These are phyloP conservation scores for Tetragonula carbonaria DNA, from an alignment of 2,888 invertebrate genomes.

Conservation along the genomic window DNA sequence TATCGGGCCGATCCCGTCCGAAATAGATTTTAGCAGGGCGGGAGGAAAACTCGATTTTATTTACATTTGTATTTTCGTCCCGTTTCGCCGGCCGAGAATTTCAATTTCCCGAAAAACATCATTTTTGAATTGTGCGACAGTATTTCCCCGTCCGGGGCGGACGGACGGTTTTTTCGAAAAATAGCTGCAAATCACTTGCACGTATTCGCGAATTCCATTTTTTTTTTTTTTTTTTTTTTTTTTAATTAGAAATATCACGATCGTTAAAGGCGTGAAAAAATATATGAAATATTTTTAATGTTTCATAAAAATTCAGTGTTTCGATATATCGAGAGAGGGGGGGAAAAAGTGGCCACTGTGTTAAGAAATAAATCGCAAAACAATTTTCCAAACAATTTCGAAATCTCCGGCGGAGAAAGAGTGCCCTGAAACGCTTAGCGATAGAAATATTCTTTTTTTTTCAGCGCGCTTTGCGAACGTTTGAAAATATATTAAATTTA, in stretches of 20 bases:
- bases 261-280: neutral
- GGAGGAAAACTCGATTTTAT: constrained; percentile 36
- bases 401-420: neutral
- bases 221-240: no score
- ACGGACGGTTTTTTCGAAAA: constrained; percentile 19
- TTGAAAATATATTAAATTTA: neutral
- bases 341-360: neutral
- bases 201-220: neutral
- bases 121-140: constrained; percentile 39
- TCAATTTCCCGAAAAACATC: constrained; percentile 42
- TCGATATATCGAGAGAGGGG: no score
- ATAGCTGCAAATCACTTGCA: constrained; percentile 20
- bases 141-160: constrained; percentile 35
- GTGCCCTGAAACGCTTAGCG: neutral
- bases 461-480: neutral
- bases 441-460: neutral
- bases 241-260: constrained; percentile 25
- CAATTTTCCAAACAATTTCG: neutral
- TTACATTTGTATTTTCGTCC: constrained; percentile 45
- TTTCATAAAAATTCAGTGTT: neutral
- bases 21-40: constrained; percentile 47
- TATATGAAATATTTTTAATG: neutral
- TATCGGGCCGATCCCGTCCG: constrained; percentile 35
- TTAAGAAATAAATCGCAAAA: neutral
- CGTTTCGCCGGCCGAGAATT: constrained; percentile 14